A percentile compares a stretch with the other conserved stretches of the same genome.
These are phyloP conservation scores for Phrixothrix hirtus DNA, from an alignment of 2,888 invertebrate genomes.

Conservation along the genomic window DNA sequence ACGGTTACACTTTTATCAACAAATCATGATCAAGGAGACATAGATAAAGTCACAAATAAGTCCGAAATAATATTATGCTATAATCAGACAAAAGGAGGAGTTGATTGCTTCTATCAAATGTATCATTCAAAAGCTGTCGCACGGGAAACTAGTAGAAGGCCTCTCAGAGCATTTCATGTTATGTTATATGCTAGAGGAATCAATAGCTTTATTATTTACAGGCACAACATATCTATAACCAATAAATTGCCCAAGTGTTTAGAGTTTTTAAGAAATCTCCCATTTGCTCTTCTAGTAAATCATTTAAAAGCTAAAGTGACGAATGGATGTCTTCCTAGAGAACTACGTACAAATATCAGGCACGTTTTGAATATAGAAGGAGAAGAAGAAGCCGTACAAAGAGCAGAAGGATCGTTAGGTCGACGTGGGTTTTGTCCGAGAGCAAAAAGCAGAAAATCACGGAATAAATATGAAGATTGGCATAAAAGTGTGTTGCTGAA, in stretches of 20 bases:
- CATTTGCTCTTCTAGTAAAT: not conserved
- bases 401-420: not conserved
- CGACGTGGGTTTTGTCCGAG: slow-evolving; percentile 1
- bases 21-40: slow-evolving; percentile 13
- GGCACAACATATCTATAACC: too few relatives aligned
- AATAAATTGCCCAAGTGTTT: too few relatives aligned
- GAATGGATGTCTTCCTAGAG: not conserved
- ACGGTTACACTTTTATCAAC: slow-evolving; percentile 12
- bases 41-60: slow-evolving; percentile 24
- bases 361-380: not conserved
- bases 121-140: not conserved
- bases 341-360: not conserved
- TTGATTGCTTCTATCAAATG: not conserved
- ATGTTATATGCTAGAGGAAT: not conserved
- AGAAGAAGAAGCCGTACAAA: not conserved
- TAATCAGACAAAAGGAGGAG: not conserved
- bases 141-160: not conserved
- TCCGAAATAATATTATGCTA: slow-evolving; percentile 5
- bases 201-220: not conserved
- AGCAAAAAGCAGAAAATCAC: not conserved
- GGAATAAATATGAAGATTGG: slow-evolving; percentile 1
- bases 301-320: slow-evolving; percentile 1
- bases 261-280: not conserved
- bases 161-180: not conserved
- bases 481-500: not conserved